Percentiles rank a stretch among this genome's conserved stretches.
Conservation (phyloP, 2,888 invertebrate genomes). For the Yponomeuta malinellus region DNA sequence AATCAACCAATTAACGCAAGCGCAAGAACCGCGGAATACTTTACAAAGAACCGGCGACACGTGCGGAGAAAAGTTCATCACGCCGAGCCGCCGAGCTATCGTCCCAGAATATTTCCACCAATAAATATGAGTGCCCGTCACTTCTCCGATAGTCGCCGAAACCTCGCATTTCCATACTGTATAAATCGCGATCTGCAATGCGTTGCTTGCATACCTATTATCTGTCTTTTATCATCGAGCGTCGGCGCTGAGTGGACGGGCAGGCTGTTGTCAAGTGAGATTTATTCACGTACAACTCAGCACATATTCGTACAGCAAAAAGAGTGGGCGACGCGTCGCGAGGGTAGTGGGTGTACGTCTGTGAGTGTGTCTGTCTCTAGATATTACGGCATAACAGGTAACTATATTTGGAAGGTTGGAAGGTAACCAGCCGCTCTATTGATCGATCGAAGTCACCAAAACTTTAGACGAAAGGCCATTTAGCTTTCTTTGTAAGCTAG, state of each 20-base stretch:
- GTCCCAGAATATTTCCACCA: too few relatives aligned
- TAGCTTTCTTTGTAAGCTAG: neutral
- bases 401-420: neutral
- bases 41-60: too few relatives aligned
- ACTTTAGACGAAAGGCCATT: neutral
- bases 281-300: conserved; percentile 41
- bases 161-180: too few relatives aligned
- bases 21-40: too few relatives aligned
- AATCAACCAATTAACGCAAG: too few relatives aligned
- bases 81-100: too few relatives aligned
- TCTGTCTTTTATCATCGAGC: neutral
- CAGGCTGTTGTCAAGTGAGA: conserved; percentile 33
- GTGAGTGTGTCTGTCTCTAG: conserved; percentile 29
- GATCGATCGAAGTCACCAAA: neutral
- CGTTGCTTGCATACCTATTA: neutral
- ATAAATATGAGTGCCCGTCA: too few relatives aligned
- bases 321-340: neutral
- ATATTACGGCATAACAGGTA: conserved; percentile 33
- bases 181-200: neutral
- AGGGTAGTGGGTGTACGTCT: conserved; percentile 47
- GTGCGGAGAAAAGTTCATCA: too few relatives aligned
- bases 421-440: neutral
- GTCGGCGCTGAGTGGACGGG: neutral
- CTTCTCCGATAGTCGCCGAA: too few relatives aligned
- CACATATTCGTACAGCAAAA: conserved; percentile 33